These are phyloP conservation scores for Nephrocerus scutellatus DNA, from an alignment of 2,888 invertebrate species.

Conservation along the genomic window DNA sequence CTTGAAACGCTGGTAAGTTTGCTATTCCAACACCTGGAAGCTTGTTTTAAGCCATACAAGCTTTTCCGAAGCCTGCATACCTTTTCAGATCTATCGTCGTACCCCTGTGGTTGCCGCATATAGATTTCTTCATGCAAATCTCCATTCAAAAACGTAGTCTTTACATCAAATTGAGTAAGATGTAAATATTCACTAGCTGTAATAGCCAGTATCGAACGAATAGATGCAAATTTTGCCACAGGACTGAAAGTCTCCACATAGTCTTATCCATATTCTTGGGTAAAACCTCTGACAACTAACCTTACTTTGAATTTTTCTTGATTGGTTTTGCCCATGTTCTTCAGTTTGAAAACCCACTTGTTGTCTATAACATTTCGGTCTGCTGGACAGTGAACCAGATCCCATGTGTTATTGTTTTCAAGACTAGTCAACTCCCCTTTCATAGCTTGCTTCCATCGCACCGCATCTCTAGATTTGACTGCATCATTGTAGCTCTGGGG, in stretches of 20 bases:
- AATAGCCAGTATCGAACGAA: constrained; percentile 23
- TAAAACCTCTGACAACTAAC: constrained; percentile 21
- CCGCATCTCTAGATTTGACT: constrained; percentile 13
- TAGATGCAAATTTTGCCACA: constrained; percentile 27
- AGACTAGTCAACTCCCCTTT: constrained; percentile 20
- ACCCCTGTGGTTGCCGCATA: constrained; percentile 21
- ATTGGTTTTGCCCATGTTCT: constrained; percentile 7
- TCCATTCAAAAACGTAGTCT: constrained; percentile 24
- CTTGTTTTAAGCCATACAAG: constrained; percentile 28
- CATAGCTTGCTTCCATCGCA: constrained; percentile 24
- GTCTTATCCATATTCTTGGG: constrained; percentile 23
- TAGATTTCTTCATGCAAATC: constrained; percentile 18
- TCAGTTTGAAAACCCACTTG: constrained; percentile 22
- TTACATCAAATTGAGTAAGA: constrained; percentile 23
- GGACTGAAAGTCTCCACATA: constrained; percentile 28
- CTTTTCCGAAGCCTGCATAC: constrained; percentile 24
- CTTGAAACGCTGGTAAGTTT: constrained; percentile 23
- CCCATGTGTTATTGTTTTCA: constrained; percentile 19
- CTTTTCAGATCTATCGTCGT: constrained; percentile 15
- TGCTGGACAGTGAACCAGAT: constrained; percentile 13
- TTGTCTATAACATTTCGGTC: constrained; percentile 17
- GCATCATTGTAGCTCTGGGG: constrained; percentile 20
- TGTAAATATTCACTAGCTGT: constrained; percentile 17
- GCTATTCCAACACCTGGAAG: constrained; percentile 24
- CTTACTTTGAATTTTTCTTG: constrained; percentile 18